phyloP scores from a whole-genome alignment of 2,113 vertebrate genomes.

The Elgaria multicarinata region DNA sequence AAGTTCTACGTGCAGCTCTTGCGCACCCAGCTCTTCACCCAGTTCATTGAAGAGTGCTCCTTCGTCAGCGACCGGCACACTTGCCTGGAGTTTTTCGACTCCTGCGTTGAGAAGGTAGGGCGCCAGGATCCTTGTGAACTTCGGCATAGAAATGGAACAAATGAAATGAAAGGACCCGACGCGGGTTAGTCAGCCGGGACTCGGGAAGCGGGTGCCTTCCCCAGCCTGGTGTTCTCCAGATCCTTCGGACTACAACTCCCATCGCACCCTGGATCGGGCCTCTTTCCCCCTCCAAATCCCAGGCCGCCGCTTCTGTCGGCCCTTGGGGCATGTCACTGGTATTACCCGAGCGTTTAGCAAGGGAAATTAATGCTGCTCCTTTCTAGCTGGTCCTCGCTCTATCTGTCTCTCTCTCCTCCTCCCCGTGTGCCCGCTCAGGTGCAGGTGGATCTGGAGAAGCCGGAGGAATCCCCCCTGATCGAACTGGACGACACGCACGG shows the following conservation, averaged over 20 bases:
- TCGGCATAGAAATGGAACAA: too few species aligned
- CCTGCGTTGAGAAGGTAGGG: constrained; percentile 89
- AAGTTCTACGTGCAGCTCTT: constrained; percentile 89
- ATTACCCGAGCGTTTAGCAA: not conserved
- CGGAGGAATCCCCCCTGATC: constrained; percentile 82
- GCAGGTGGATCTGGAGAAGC: constrained; percentile 90
- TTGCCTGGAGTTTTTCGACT: constrained; percentile 93
- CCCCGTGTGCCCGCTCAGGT: constrained; percentile 46
- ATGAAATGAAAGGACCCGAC: too few species aligned
- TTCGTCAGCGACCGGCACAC: constrained; percentile 91
- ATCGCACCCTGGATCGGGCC: too few species aligned
- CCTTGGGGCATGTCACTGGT: too few species aligned
- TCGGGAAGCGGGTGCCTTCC: not conserved
- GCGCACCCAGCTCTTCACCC: constrained; percentile 92
- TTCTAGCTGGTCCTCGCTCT: not conserved
- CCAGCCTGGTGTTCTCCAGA: too few species aligned
- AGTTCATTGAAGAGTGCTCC: constrained; percentile 96
- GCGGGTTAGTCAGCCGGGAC: not conserved
- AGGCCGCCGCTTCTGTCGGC: not conserved
- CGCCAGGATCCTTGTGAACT: too few species aligned
- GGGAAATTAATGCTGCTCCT: too few species aligned
- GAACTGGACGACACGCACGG: constrained; percentile 89
- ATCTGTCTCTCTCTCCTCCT: rapidly evolving
- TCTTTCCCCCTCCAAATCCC: too few species aligned
- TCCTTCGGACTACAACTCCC: too few species aligned